Percentiles rank a stretch among this genome's conserved stretches.
Conservation (phyloP, 2,888 invertebrate genomes). For the Epinotia ramella region DNA sequence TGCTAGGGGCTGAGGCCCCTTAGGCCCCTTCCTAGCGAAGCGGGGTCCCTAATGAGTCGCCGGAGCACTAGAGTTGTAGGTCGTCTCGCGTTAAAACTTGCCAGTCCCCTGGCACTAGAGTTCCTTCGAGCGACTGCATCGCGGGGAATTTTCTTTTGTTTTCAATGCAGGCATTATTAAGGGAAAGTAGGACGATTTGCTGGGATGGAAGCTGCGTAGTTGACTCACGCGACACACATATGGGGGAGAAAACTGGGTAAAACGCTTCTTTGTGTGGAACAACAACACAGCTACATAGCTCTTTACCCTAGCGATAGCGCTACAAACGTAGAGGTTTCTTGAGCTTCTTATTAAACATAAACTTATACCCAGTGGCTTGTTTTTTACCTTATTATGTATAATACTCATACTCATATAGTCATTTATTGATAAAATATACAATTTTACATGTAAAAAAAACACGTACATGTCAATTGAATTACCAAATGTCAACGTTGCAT, state of each 20-base stretch:
- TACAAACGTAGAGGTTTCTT: background rate
- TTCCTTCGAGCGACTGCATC: conserved; percentile 68
- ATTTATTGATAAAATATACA: too few species aligned
- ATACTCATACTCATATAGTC: too few species aligned
- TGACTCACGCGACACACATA: conserved; percentile 43
- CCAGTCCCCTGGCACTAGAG: conserved; percentile 72
- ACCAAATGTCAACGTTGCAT: too few species aligned
- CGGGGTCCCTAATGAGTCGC: conserved; percentile 83
- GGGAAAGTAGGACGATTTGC: conserved; percentile 62
- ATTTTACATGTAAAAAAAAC: too few species aligned
- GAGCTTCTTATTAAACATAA: background rate
- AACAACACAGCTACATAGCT: conserved; percentile 23
- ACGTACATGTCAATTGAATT: too few species aligned
- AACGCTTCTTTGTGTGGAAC: conserved; percentile 23
- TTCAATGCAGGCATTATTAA: conserved; percentile 52
- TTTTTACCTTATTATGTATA: too few species aligned
- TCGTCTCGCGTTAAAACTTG: conserved; percentile 76
- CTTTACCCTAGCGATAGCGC: background rate
- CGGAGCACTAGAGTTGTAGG: conserved; percentile 84
- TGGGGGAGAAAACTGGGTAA: conserved; percentile 38
- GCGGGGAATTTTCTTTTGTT: conserved; percentile 74
- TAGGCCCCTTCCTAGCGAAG: conserved; percentile 68
- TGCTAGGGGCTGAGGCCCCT: conserved; percentile 73
- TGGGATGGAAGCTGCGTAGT: conserved; percentile 46
- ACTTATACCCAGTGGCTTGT: background rate